Evolutionary conservation across 2,113 vertebrate genomes (phyloP).

Genomic region (Otocyon megalotis): DNA sequence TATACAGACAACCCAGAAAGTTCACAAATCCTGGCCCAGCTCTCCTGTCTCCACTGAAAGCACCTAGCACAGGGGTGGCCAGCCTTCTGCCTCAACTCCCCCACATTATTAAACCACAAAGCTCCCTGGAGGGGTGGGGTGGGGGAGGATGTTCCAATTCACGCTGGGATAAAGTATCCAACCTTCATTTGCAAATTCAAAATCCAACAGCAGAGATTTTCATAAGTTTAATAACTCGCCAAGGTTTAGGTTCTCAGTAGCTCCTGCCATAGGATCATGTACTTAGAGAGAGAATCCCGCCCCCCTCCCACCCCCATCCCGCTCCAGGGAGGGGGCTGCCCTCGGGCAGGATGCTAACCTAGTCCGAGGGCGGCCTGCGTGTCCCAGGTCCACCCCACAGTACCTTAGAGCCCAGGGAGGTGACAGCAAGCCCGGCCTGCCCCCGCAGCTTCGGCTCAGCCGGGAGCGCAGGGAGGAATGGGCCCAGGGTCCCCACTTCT

Average conservation of each 20-base stretch:
- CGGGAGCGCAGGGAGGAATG: constrained; percentile 71
- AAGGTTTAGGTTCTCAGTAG: constrained; percentile 85
- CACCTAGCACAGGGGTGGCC: constrained; percentile 50
- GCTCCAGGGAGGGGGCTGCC: constrained; percentile 83
- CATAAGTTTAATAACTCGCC: constrained; percentile 86
- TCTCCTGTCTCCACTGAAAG: constrained; percentile 73
- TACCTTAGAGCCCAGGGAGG: constrained; percentile 87
- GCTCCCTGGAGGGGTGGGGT: constrained; percentile 64
- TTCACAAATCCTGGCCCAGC: constrained; percentile 77
- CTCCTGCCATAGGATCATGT: constrained; percentile 81
- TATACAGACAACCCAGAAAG: constrained; percentile 75
- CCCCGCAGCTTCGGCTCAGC: constrained; percentile 93
- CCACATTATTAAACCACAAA: constrained; percentile 77
- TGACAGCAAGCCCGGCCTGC: constrained; percentile 87
- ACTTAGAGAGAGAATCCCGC: constrained; percentile 78
- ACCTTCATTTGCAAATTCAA: constrained; percentile 87
- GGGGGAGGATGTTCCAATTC: constrained; percentile 71
- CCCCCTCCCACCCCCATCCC: constrained; percentile 80
- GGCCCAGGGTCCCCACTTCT: constrained; percentile 86
- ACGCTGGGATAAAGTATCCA: constrained; percentile 83
- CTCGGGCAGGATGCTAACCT: constrained; percentile 84
- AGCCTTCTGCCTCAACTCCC: constrained; percentile 77
- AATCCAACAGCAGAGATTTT: constrained; percentile 86
- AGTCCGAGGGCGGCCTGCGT: constrained; percentile 84
- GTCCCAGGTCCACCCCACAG: constrained; percentile 87